Base-by-base conservation (phyloP, 2,888 invertebrate species). In the Erebia aethiops region DNA sequence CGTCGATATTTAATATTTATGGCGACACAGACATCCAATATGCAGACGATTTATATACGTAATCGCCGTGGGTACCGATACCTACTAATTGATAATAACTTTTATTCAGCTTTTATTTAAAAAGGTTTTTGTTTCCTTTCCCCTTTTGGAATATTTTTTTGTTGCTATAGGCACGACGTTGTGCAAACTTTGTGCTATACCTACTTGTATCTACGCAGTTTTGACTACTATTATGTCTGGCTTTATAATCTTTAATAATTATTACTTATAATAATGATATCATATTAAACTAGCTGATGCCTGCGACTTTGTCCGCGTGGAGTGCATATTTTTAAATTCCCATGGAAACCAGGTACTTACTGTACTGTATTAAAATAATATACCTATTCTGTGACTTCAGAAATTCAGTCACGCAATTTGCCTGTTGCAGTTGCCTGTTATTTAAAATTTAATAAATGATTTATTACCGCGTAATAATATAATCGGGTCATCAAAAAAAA, bases 1-100 rank as follows among this genome's bases (percentile, higher is more conserved):
- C 89, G 82, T 87, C 91, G 91, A 93, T 93, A 93, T 93, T 93
- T 91, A 92, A 92, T 92, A 93, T 93, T 93, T 93, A 93, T 93
- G 87, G 87, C 85, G 89, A 88, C 87, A 87, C 88, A 82, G 89
- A 91, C 92, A 92, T 90, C 89, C 91, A 91, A 92, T 92, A 92
- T 92, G 83, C 84, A 74, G 78, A 82, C 85, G 89, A 91, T 91
- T 91, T 90, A 88, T 90, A 87, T 88, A 87, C 86, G 88, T 90
- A 85, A 84, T 84, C 80, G 80, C 80, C 72, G 75, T 77, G 73
- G 75, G 81, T 82, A 84, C 84, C 81, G 83, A 86, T 86, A 81
- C 77, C 73, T 71, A 76, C 79, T 80, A 80, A 83, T 82, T 80
- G 83, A 83, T 82, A 79, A 78, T 78, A 65, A 72, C 73, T 72